Percentiles rank a stretch among this genome's conserved stretches.
phyloP scores from a whole-genome alignment of 2,888 invertebrate species.

The Melanostoma scalare region DNA sequence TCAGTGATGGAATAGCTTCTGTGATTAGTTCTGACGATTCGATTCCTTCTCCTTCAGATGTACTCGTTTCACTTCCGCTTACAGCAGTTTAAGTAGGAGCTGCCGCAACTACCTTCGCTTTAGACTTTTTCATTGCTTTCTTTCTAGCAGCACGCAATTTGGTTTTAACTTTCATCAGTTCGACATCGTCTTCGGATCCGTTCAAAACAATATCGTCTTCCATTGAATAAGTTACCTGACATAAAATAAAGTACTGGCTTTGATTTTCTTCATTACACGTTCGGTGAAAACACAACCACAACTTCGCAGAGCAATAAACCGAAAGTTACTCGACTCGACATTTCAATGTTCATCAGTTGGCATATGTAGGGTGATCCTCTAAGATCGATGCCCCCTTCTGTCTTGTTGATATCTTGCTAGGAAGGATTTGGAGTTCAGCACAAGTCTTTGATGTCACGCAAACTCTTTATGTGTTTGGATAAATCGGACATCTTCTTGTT shows the following conservation, averaged over 20 bases:
- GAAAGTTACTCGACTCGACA: constrained; percentile 97
- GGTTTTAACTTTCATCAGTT: constrained; percentile 85
- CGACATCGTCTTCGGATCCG: constrained; percentile 90
- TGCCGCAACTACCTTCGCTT: constrained; percentile 73
- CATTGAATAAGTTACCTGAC: constrained; percentile 89
- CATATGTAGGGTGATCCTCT: constrained; percentile 94
- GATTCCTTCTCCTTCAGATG: constrained; percentile 44
- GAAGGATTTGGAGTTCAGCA: constrained; percentile 93
- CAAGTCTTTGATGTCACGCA: constrained; percentile 95
- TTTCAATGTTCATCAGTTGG: constrained; percentile 96
- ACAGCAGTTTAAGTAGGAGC: constrained; percentile 25
- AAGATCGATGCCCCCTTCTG: constrained; percentile 89
- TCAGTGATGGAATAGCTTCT: neutral
- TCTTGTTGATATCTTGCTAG: constrained; percentile 88
- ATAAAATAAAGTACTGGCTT: constrained; percentile 84
- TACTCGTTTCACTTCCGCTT: constrained; percentile 4
- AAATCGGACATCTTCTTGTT: constrained; percentile 89
- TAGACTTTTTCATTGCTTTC: constrained; percentile 86
- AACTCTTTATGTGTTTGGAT: constrained; percentile 89
- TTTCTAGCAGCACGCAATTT: constrained; percentile 86
- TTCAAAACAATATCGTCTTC: constrained; percentile 95
- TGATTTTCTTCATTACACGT: constrained; percentile 94
- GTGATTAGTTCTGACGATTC: constrained; percentile 17
- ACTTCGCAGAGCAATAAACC: constrained; percentile 92
- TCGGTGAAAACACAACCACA: constrained; percentile 99